Evolutionary conservation across 2,888 invertebrate genomes (phyloP).

Genomic region (Phytoseiulus persimilis): DNA sequence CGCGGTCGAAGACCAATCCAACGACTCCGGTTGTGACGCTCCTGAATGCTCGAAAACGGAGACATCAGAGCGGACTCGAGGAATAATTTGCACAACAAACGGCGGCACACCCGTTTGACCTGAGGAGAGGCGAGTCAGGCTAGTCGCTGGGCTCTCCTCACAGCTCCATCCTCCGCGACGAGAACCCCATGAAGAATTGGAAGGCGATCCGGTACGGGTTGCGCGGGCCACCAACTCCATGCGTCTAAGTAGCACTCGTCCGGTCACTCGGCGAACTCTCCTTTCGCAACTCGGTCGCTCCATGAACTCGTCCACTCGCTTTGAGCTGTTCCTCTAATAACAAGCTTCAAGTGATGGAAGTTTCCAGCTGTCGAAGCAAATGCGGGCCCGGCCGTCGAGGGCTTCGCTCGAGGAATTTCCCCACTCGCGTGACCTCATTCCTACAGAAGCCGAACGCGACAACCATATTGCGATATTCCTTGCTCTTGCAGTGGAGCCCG

Average conservation of each 20-base stretch:
- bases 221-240: no score
- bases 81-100: no score
- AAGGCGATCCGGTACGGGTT: no score
- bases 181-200: no score
- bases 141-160: no score
- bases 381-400: not conserved
- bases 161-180: no score
- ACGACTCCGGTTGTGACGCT: no score
- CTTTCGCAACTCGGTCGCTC: not conserved
- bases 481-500: not conserved
- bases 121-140: no score
- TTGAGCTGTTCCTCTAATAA: not conserved
- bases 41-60: no score
- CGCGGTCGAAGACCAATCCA: no score
- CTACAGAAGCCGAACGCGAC: not conserved
- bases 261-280: not conserved
- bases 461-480: not conserved
- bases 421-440: not conserved
- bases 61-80: no score
- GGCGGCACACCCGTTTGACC: no score
- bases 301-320: not conserved
- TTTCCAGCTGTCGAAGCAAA: not conserved
- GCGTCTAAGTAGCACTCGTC: not conserved
- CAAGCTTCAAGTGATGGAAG: not conserved
- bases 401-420: not conserved